Percentiles rank a stretch among this genome's conserved stretches.
These are phyloP conservation scores for Amphiprion clarkii DNA, from an alignment of 2,797 vertebrate genomes.

Conservation along the genomic window DNA sequence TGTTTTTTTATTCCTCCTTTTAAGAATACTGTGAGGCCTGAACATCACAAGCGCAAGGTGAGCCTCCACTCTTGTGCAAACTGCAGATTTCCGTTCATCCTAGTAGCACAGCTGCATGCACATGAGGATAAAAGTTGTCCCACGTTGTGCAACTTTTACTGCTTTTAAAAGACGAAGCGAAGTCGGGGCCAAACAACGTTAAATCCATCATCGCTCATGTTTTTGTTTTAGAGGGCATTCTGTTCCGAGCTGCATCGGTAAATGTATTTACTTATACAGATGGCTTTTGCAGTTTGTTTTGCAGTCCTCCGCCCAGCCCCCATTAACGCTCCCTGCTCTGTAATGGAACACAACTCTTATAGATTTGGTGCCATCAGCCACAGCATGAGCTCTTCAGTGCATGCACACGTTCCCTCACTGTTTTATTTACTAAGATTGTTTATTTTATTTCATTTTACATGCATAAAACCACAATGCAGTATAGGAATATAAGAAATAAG, in stretches of 20 bases:
- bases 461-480: background rate
- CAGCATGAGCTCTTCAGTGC: conserved; percentile 67
- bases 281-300: conserved; percentile 42
- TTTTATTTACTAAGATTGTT: conserved; percentile 1
- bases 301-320: conserved; percentile 17
- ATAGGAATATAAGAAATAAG: background rate
- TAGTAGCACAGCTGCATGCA: conserved; percentile 67
- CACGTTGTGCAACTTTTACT: conserved; percentile 54
- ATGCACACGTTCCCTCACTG: conserved; percentile 51
- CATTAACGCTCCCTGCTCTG: conserved; percentile 47
- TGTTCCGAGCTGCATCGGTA: conserved; percentile 18
- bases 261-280: conserved; percentile 14
- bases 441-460: background rate
- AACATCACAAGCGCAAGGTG: conserved; percentile 83
- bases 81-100: conserved; percentile 45
- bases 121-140: conserved; percentile 54
- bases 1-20: conserved; percentile 78
- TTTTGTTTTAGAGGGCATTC: conserved; percentile 20
- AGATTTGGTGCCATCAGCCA: conserved; percentile 44
- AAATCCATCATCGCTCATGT: conserved; percentile 33
- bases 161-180: conserved; percentile 31
- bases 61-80: conserved; percentile 68
- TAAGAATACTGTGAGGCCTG: conserved; percentile 82
- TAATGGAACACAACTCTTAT: conserved; percentile 19
- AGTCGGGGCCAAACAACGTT: conserved; percentile 2